A percentile compares a stretch with the other conserved stretches of the same genome.
Evolutionary conservation across 1,140 invertebrate species (phyloP).

Genomic region (Drosophila orosa): DNA sequence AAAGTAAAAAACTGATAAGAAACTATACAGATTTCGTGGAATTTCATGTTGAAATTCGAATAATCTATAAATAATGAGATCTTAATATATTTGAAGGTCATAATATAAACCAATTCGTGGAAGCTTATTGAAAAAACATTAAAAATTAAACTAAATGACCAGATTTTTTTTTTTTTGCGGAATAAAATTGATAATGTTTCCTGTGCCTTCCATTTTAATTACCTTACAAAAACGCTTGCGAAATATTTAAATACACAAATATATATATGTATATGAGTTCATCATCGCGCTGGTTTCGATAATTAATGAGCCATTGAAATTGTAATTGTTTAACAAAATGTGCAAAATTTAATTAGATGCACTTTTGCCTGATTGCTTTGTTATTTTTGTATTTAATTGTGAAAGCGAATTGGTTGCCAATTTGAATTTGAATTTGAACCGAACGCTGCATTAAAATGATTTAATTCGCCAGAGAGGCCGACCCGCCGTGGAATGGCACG

Average conservation of each 20-base stretch:
- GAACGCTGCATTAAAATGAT: conserved; percentile 65
- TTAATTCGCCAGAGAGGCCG: conserved; percentile 44
- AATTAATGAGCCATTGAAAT: conserved; percentile 52
- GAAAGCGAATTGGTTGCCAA: conserved; percentile 42
- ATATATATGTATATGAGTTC: neutral
- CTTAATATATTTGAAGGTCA: neutral
- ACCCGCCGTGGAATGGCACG: conserved; percentile 13
- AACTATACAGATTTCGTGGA: neutral
- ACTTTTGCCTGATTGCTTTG: conserved; percentile 47
- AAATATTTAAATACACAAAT: conserved; percentile 1
- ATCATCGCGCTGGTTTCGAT: conserved; percentile 14
- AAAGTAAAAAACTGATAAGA: neutral
- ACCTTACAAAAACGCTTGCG: neutral
- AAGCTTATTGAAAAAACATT: neutral
- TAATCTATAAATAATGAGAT: neutral
- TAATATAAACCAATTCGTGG: neutral
- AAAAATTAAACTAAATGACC: neutral
- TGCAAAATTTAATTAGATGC: conserved; percentile 65
- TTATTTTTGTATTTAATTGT: conserved; percentile 44
- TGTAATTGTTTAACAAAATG: conserved; percentile 43
- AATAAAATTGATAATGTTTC: conserved; percentile 2
- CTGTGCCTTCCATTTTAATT: conserved; percentile 6
- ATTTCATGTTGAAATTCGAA: neutral
- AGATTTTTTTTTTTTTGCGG: neutral
- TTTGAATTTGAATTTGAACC: conserved; percentile 55